Evolutionary conservation across 2,113 vertebrate species (phyloP), one percentile per base, ranked within the genome.

Genomic region (Sphaerodactylus townsendi): DNA sequence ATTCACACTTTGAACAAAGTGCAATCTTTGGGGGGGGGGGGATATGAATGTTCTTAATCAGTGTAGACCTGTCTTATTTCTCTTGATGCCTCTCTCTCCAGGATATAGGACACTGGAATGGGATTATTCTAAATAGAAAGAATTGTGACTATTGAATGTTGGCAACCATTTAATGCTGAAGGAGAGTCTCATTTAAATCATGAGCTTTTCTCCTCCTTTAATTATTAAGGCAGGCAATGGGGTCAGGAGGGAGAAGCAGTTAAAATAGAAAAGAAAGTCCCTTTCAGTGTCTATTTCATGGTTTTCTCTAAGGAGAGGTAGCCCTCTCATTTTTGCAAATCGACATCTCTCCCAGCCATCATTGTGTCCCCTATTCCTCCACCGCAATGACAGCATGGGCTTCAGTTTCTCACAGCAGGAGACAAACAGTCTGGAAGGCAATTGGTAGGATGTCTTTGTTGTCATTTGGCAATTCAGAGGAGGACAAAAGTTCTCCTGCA

Each of bases 281-380:
- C 30, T 92, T 93, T 92, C 88, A 94, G 65, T 90, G 41, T 91
- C 56, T 93, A 93, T 95, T 93, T 95, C 94, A 93, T 93, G 93
- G 90, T 92, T 90, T 92, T 83, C 85, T 93, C 81, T 85, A 62
- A 86, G 77, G 86, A 92, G 70, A 39, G 71, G 56, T 88, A 64
- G 83, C 35, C 65, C 46, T 92, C 83, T 87, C 81, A 39, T 66
- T 88, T 93, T 87, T 89, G 88, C 79, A 93, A 93, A 91, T 92
- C 90, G 90, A 72, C 39, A 89, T 94, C 93, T 93, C 86, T 92
- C 93, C 82, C 30, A 86, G 68, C 81, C 82, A 81, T 88, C 85
- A 92, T 93, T 92, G 84, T 93, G 88, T 82, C 93, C 78, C 19
- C 68, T 79, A 28, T 91, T 81, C 76, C 76, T 62, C 14, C 86